Percentiles rank a stretch among this genome's conserved stretches.
Evolutionary conservation across 2,113 vertebrate species (phyloP).

Genomic region (Seriola rivoliana): DNA sequence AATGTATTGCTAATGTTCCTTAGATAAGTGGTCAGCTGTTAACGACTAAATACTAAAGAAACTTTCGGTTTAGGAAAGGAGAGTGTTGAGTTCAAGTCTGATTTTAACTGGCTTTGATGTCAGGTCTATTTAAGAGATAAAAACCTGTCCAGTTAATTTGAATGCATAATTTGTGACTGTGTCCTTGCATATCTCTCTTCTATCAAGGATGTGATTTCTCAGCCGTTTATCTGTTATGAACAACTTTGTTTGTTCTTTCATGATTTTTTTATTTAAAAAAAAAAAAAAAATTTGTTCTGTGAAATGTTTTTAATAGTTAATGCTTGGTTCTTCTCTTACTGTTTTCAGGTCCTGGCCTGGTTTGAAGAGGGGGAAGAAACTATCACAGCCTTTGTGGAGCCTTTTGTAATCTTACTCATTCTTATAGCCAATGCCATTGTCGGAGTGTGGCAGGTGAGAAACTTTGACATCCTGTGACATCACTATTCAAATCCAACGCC

Average conservation of each 20-base stretch:
- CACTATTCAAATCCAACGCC: not conserved
- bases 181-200: not conserved
- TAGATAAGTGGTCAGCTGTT: not conserved
- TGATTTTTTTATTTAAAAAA: too few species aligned
- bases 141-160: not conserved
- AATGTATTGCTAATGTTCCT: not conserved
- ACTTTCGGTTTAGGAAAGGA: not conserved
- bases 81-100: not conserved
- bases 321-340: not conserved
- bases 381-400: conserved; percentile 98
- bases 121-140: not conserved
- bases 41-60: too few species aligned
- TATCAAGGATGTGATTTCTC: not conserved
- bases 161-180: not conserved
- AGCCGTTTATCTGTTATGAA: not conserved
- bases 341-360: conserved; percentile 95
- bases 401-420: conserved; percentile 99
- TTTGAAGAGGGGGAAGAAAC: conserved; percentile 99
- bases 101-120: conserved; percentile 13
- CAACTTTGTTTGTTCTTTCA: not conserved
- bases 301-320: not conserved
- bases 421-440: conserved; percentile 99
- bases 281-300: not conserved
- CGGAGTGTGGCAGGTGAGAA: conserved; percentile 98
- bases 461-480: conserved; percentile 51